A percentile compares a stretch with the other conserved stretches of the same genome.
Conservation (phyloP, 2,888 invertebrate genomes). For the Eurytoma adleriae region DNA sequence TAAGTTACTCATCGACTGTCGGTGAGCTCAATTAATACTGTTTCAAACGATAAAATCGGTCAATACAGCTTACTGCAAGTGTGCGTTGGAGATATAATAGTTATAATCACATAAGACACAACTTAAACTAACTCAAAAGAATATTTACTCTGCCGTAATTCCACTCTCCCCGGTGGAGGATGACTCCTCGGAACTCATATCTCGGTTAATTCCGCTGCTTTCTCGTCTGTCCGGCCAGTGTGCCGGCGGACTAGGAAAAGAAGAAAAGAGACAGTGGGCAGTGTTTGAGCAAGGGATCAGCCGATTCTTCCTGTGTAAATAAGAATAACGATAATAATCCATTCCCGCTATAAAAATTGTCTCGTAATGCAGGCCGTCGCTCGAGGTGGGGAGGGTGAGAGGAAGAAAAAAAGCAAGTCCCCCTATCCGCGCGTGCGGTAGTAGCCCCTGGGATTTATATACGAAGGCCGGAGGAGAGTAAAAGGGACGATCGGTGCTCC, state of each 20-base stretch:
- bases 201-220: not conserved
- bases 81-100: too few species aligned
- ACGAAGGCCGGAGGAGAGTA: constrained; percentile 2
- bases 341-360: constrained; percentile 48
- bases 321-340: constrained; percentile 55
- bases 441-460: constrained; percentile 37
- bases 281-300: constrained; percentile 38
- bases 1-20: too few species aligned
- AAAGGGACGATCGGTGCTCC: constrained; percentile 16
- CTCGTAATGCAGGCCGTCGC: constrained; percentile 34
- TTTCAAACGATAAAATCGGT: too few species aligned
- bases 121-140: not conserved
- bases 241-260: not conserved
- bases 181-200: not conserved
- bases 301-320: constrained; percentile 41
- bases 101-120: not conserved
- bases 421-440: not conserved
- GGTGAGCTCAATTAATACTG: too few species aligned
- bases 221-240: not conserved
- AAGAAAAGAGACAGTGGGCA: constrained; percentile 9
- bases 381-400: not conserved
- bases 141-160: not conserved
- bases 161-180: not conserved
- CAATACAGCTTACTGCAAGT: too few species aligned
- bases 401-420: not conserved